Percentiles rank a stretch among this genome's conserved stretches.
These are phyloP conservation scores for Zhuqinia jingwanae DNA, from an alignment of 2,888 invertebrate species.

Conservation along the genomic window DNA sequence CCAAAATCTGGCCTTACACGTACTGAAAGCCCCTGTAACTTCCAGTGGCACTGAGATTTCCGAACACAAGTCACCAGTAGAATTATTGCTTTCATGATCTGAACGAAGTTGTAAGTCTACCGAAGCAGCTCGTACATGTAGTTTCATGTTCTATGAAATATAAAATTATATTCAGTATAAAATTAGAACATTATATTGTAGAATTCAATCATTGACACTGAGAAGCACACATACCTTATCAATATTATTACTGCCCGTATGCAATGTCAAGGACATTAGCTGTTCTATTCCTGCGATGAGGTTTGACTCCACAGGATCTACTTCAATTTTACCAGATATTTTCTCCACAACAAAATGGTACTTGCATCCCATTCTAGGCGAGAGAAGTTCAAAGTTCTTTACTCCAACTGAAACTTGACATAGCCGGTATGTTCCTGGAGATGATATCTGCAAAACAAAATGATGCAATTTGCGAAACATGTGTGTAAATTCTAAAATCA, in stretches of 20 bases:
- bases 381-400: constrained; percentile 85
- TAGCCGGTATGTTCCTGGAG: constrained; percentile 77
- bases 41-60: constrained; percentile 84
- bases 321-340: constrained; percentile 73
- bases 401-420: constrained; percentile 75
- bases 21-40: constrained; percentile 86
- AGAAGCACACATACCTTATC: constrained; percentile 81
- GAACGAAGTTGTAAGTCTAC: constrained; percentile 85
- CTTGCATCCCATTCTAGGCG: constrained; percentile 80
- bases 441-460: constrained; percentile 69
- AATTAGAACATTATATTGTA: no score
- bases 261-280: constrained; percentile 87
- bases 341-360: constrained; percentile 76
- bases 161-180: no score
- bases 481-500: constrained; percentile 15
- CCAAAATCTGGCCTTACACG: constrained; percentile 84
- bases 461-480: no score
- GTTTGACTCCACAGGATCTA: constrained; percentile 81
- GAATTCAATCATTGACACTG: no score
- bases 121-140: constrained; percentile 85
- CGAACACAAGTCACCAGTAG: constrained; percentile 80
- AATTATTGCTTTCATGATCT: constrained; percentile 80
- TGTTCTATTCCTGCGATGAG: constrained; percentile 92
- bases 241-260: constrained; percentile 89
- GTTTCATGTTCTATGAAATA: constrained; percentile 83